phyloP scores from a whole-genome alignment of 2,888 invertebrate genomes.

The Phalera bucephala region DNA sequence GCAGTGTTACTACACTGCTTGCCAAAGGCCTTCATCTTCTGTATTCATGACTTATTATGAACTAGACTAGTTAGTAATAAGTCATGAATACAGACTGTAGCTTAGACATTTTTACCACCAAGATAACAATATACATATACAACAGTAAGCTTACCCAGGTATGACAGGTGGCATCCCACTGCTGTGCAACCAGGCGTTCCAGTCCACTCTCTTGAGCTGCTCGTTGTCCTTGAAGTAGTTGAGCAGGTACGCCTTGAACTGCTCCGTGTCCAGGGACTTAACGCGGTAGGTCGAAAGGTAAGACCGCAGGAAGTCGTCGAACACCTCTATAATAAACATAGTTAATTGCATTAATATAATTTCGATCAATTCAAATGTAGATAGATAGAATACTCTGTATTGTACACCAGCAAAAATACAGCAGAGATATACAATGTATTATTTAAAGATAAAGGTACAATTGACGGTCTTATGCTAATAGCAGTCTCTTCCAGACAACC shows the following conservation, averaged over 20 bases:
- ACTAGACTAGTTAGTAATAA: too few relatives aligned
- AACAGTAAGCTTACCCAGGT: conserved; percentile 84
- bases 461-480: too few relatives aligned
- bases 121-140: too few relatives aligned
- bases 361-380: neutral
- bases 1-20: too few relatives aligned
- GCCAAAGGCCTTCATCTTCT: too few relatives aligned
- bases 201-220: conserved; percentile 87
- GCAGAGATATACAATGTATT: too few relatives aligned
- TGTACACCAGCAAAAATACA: too few relatives aligned
- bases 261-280: conserved; percentile 91
- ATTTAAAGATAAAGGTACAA: too few relatives aligned
- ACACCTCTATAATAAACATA: conserved; percentile 59
- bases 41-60: too few relatives aligned
- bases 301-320: conserved; percentile 92
- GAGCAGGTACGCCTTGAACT: conserved; percentile 89
- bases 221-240: conserved; percentile 86
- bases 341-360: neutral
- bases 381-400: too few relatives aligned
- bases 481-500: conserved; percentile 1
- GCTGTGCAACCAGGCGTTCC: conserved; percentile 91
- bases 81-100: too few relatives aligned
- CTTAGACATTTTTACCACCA: too few relatives aligned
- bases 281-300: conserved; percentile 92
- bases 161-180: conserved; percentile 95